Evolutionary conservation across 64 coral and sea anemone species (phyloP), one percentile per base, ranked within the genome.

Genomic region (Montipora sp.): DNA sequence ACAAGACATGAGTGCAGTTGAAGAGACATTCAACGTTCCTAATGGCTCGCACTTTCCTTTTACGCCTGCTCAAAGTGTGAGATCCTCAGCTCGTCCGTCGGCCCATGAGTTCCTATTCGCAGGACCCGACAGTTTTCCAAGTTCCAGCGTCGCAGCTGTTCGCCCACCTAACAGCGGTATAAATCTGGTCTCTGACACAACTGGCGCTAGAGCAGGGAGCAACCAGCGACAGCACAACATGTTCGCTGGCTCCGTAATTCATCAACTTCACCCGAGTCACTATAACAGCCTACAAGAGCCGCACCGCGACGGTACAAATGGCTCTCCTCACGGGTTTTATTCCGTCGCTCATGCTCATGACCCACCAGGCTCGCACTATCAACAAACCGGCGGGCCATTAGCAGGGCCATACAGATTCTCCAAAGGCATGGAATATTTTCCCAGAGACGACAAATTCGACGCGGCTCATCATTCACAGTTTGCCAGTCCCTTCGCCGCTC

Each of bases 321-420:
- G 95, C 12, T 98, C 95, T 65, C 95, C 95, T 70, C 95, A 97
- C 69, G 95, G 95, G 12, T 98, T 98, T 75, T 98, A 92, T 87
- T 98, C 95, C 48, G 92, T 98, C 22, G 95, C 95, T 59, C 92
- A 94, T 48, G 95, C 95, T 87, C 95, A 98, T 15, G 95, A 98
- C 83, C 95, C 95, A 0, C 93, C 95, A 68, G 82, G 82, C 65
- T 84, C 73, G 14, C 91, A 93, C 47, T 93, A 88, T 81, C 91
- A 84, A 71, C 83, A 88, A 74, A 94, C 84, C 36, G 72, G 87
- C 11, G 89, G 83, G 18, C 80, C 77, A 6, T 79, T 94, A 27
- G 15, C 91, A 18, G 83, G 67, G 19, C 77, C 95, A 22, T 98
- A 98, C 59, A 89, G 95, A 75, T 98, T 94, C 77, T 75, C 83